These are phyloP conservation scores for Okamejei kenojei DNA, from an alignment of 2,797 vertebrate genomes.

Conservation along the genomic window DNA sequence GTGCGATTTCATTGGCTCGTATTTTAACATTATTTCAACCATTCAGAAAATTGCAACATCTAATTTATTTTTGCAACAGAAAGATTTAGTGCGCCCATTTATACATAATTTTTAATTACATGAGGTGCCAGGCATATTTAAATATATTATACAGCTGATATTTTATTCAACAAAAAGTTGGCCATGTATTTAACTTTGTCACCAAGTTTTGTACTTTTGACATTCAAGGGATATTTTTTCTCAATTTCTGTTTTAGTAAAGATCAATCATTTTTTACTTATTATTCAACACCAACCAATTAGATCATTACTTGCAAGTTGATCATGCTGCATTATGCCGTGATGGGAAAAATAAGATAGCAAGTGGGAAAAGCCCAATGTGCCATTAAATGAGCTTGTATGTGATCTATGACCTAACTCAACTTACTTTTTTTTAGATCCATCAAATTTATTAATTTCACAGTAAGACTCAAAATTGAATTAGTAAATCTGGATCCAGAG, in stretches of 20 bases:
- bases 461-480: too few species aligned
- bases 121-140: neutral
- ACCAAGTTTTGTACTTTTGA: neutral
- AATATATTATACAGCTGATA: conserved; percentile 9
- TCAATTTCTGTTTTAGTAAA: neutral
- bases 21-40: neutral
- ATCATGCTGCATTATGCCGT: neutral
- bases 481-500: too few species aligned
- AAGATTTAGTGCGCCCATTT: neutral
- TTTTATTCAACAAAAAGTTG: neutral
- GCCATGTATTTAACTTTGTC: neutral
- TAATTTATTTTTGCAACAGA: neutral
- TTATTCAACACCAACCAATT: neutral
- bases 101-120: conserved; percentile 10
- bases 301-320: neutral
- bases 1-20: neutral
- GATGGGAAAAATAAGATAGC: neutral
- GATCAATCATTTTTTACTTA: neutral
- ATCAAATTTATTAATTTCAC: too few species aligned
- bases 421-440: too few species aligned
- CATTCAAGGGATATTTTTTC: neutral
- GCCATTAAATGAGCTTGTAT: too few species aligned
- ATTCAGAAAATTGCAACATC: neutral
- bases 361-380: too few species aligned
- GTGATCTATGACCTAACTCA: too few species aligned